These are phyloP conservation scores for Cordilura impudica DNA, from an alignment of 2,888 invertebrate species.

Conservation along the genomic window DNA sequence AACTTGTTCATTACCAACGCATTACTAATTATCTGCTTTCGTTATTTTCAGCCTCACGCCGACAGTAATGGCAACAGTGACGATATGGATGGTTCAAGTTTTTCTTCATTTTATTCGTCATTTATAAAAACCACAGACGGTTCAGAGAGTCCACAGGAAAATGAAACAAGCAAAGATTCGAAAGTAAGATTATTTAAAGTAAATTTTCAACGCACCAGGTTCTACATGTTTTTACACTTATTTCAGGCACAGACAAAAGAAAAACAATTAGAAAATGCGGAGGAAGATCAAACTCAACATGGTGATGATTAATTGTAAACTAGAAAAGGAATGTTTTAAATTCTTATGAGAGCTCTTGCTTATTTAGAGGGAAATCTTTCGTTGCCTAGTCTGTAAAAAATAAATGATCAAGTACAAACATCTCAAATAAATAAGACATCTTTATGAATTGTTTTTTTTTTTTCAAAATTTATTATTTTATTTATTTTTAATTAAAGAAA, in stretches of 20 bases:
- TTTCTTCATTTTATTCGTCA: constrained; percentile 85
- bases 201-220: not conserved
- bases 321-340: not conserved
- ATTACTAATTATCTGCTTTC: constrained; percentile 5
- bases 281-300: constrained; percentile 73
- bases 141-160: constrained; percentile 75
- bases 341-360: not conserved
- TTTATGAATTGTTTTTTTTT: not conserved
- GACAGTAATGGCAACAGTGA: constrained; percentile 77
- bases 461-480: constrained; percentile 5
- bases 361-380: not conserved
- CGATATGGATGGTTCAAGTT: constrained; percentile 81
- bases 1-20: not conserved
- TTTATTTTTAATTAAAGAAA: constrained; percentile 1
- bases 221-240: constrained; percentile 11
- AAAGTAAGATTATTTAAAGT: constrained; percentile 70
- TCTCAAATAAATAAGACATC: not conserved
- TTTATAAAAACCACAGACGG: constrained; percentile 83
- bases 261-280: constrained; percentile 64
- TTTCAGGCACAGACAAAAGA: constrained; percentile 46
- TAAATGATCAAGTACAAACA: constrained; percentile 7
- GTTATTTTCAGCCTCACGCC: constrained; percentile 67
- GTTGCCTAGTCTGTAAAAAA: not conserved
- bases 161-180: constrained; percentile 70
- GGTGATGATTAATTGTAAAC: constrained; percentile 61